Evolutionary conservation across 2,888 invertebrate species (phyloP).

Genomic region (Callyntrura sp.): DNA sequence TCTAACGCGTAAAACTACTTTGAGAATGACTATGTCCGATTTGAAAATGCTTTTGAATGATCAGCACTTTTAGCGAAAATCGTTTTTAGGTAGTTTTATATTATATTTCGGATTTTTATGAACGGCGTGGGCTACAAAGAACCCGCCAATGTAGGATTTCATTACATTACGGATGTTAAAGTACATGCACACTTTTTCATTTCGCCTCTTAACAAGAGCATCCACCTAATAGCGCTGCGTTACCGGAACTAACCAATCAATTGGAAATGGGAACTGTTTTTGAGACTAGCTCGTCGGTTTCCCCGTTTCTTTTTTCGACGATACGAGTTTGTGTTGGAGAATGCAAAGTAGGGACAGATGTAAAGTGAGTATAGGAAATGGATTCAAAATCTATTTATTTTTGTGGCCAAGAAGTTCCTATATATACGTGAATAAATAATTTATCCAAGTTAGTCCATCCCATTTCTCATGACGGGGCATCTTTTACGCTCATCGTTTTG

Average conservation of each 20-base stretch:
- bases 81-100: not conserved
- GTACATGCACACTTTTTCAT: not conserved
- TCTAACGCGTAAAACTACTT: too few species aligned
- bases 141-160: too few species aligned
- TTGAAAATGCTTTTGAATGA: too few species aligned
- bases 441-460: conserved; percentile 20
- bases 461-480: conserved; percentile 23
- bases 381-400: conserved; percentile 34
- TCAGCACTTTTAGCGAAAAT: not conserved
- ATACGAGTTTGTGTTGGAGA: not conserved
- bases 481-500: conserved; percentile 21
- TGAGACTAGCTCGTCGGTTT: not conserved
- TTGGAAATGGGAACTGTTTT: not conserved
- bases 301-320: not conserved
- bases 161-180: too few species aligned
- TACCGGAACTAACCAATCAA: not conserved
- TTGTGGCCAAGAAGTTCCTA: conserved; percentile 7
- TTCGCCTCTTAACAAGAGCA: not conserved
- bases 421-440: not conserved
- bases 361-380: conserved; percentile 7
- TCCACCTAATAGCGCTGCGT: not conserved
- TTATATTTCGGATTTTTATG: not conserved
- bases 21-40: too few species aligned
- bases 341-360: not conserved
- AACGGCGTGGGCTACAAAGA: too few species aligned